Evolutionary conservation across 2,888 invertebrate species (phyloP), one percentile per base, ranked within the genome.

Genomic region (Frankliniella fusca): DNA sequence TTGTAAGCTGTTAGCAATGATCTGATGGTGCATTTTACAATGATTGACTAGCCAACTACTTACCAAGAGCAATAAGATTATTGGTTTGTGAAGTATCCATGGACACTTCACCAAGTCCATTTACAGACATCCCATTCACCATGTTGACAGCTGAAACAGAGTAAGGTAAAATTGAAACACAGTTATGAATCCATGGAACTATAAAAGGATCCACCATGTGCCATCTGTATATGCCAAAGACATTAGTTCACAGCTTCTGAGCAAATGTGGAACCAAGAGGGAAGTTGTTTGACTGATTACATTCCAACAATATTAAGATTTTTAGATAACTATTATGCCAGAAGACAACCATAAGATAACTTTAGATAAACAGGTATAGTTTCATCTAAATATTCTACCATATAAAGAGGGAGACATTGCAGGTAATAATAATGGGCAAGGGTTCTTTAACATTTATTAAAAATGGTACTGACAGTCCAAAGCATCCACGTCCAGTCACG

Each of bases 111-210:
- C 93, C 93, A 76, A 93, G 89, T 82, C 94, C 94, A 86, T 94
- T 94, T 38, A 93, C 93, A 38, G 93, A 92, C 88, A 94, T 92
- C 83, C 94, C 93, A 87, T 93, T 94, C 49, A 93, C 93, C 91
- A 94, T 92, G 87, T 92, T 93, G 83, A 93, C 92, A 84, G 93
- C 93, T 90, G 88, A 82, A 84, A 85, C 48, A 84, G 83, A 65
- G 38, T 38, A 38, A 38, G 38, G 38, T 38, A 38, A 38, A 38
- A 38, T 38, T 38, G 38, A 38, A 70, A 50, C n/a, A n/a, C 28
- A 28, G 81, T 23, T 27, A 48, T 50, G 8, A 9, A 9, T 50
- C 80, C 80, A 80, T 1, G n/a, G n/a, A 18, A 0, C n/a, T n/a
- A 80, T 18, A 38, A 15, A 61, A 12, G 0, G 0, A 20, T 48